Percentiles rank a stretch among this genome's conserved stretches.
Conservation (phyloP, 2,797 vertebrate genomes). For the Sparus aurata region DNA sequence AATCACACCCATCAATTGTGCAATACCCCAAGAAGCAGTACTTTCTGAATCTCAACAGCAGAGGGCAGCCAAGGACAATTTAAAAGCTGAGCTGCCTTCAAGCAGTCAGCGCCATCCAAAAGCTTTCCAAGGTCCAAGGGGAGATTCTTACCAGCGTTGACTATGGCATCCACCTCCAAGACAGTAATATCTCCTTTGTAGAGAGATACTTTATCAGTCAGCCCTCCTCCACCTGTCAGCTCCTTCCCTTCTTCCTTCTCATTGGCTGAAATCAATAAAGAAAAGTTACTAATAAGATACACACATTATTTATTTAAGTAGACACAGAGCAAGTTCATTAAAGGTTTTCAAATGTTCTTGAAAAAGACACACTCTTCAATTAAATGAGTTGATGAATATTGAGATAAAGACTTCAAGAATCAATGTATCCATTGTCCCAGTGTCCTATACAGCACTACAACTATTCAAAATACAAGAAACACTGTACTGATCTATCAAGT, state of each 20-base stretch:
- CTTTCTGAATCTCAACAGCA: slow-evolving; percentile 69
- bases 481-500: background rate
- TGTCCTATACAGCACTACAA: too few relatives aligned
- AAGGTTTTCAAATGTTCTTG: background rate
- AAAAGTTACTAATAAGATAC: background rate
- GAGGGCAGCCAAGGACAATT: slow-evolving; percentile 76
- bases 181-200: slow-evolving; percentile 97
- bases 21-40: slow-evolving; percentile 20
- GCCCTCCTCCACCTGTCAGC: slow-evolving; percentile 77
- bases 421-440: background rate
- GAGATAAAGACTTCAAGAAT: background rate
- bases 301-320: background rate
- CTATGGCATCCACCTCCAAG: slow-evolving; percentile 96
- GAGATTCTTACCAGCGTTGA: slow-evolving; percentile 94
- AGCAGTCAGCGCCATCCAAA: slow-evolving; percentile 6
- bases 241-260: slow-evolving; percentile 84
- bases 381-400: background rate
- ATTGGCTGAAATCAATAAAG: slow-evolving; percentile 81
- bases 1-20: background rate
- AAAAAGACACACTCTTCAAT: background rate
- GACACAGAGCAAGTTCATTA: background rate
- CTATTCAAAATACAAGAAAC: background rate
- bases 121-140: slow-evolving; percentile 27
- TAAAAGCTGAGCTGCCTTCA: slow-evolving; percentile 6
- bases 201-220: slow-evolving; percentile 95